Conservation (phyloP, 2,797 vertebrate species). For the Falco peregrinus region DNA sequence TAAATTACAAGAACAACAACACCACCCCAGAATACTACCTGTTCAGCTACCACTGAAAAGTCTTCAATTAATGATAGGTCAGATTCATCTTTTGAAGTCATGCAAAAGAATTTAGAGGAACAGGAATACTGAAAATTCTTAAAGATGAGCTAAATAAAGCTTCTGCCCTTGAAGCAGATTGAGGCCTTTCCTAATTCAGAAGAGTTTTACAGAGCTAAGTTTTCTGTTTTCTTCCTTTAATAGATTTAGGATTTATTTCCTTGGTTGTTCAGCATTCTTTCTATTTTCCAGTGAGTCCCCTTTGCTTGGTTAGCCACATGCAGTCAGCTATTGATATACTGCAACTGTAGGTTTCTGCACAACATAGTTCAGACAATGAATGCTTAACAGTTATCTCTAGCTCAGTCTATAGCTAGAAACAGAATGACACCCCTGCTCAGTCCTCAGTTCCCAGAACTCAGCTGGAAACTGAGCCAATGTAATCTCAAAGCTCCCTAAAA, state of each 20-base stretch:
- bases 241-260: slow-evolving; percentile 38
- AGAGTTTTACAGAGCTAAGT: background rate
- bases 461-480: background rate
- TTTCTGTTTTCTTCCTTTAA: slow-evolving; percentile 38
- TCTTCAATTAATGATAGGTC: background rate
- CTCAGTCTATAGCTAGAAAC: background rate
- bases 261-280: background rate
- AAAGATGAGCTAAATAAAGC: background rate
- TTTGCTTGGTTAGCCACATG: background rate
- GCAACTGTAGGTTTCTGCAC: background rate
- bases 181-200: background rate
- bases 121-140: background rate
- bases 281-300: background rate
- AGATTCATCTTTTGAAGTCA: background rate
- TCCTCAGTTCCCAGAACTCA: slow-evolving; percentile 8
- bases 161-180: background rate
- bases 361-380: background rate
- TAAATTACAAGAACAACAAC: background rate
- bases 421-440: background rate
- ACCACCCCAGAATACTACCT: background rate
- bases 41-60: background rate
- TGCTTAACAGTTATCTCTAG: slow-evolving; percentile 15
- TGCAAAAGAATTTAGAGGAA: background rate
- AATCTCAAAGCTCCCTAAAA: background rate
- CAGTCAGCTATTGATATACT: background rate